Conservation (phyloP, 2,888 invertebrate genomes). For the Ornithoptera priamus region DNA sequence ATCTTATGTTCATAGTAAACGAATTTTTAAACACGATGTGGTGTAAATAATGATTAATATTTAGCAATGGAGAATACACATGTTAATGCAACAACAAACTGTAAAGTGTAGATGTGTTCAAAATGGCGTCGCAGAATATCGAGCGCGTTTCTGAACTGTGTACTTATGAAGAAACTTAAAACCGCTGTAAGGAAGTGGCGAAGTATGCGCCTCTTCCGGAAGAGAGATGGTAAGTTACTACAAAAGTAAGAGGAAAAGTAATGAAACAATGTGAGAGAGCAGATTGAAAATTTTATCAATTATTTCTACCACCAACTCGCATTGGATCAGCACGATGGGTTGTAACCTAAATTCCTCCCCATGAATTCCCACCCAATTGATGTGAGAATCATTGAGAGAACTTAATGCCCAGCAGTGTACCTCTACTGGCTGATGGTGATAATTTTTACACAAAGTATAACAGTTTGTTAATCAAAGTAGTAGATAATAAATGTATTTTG, state of each 20-base stretch:
- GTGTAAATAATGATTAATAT: background rate
- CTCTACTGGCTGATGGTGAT: too few species aligned
- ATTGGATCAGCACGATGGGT: too few species aligned
- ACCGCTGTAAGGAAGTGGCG: constrained; percentile 73
- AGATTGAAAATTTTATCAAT: background rate
- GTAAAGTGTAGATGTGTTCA: constrained; percentile 57
- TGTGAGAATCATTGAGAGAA: too few species aligned
- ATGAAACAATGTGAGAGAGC: too few species aligned
- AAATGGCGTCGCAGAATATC: constrained; percentile 60
- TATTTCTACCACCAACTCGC: too few species aligned
- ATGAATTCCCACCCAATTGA: too few species aligned
- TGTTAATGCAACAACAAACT: constrained; percentile 28
- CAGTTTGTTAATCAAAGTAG: too few species aligned
- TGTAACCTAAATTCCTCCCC: too few species aligned
- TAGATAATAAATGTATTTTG: too few species aligned
- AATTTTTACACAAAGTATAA: too few species aligned
- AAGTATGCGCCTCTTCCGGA: constrained; percentile 74
- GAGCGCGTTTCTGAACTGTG: constrained; percentile 56
- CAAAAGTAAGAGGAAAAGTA: background rate
- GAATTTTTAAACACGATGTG: background rate
- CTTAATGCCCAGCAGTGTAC: too few species aligned
- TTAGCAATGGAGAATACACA: constrained; percentile 18
- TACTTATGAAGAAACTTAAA: constrained; percentile 73
- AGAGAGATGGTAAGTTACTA: constrained; percentile 60
- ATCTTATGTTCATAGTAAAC: background rate